Conservation (phyloP, 2,113 vertebrate species). For the Heterocephalus glaber region DNA sequence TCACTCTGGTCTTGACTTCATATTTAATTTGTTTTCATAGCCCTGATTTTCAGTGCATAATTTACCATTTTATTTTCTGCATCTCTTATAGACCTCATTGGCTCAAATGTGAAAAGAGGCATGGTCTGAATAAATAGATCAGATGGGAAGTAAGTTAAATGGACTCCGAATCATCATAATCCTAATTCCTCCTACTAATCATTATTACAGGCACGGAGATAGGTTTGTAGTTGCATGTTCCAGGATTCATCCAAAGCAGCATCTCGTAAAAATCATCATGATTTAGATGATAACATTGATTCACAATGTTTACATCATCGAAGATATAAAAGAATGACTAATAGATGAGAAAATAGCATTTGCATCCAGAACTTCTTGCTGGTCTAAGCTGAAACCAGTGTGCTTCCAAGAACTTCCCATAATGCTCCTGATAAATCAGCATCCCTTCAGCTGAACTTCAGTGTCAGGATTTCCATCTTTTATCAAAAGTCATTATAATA, state of each 20-base stretch:
- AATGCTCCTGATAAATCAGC: background rate
- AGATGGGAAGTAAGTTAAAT: background rate
- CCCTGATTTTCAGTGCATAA: background rate
- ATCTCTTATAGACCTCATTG: background rate
- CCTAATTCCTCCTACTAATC: background rate
- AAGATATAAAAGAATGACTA: conserved; percentile 9
- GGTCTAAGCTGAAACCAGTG: background rate
- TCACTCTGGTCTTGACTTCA: background rate
- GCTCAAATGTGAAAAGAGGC: background rate
- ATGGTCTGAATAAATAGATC: background rate
- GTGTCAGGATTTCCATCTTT: background rate
- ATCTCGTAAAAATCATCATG: conserved; percentile 4
- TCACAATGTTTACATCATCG: background rate
- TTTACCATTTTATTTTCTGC: background rate
- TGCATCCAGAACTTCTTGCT: background rate
- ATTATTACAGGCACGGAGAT: background rate
- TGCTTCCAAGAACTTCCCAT: background rate
- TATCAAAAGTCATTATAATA: background rate
- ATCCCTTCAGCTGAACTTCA: background rate
- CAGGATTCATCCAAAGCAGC: background rate
- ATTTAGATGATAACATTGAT: background rate
- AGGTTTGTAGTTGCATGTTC: background rate
- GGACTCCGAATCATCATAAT: background rate
- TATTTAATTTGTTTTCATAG: background rate
- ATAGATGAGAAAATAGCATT: background rate